Evolutionary conservation across 2,888 invertebrate genomes (phyloP).

Genomic region (Drosophila neotestacea): DNA sequence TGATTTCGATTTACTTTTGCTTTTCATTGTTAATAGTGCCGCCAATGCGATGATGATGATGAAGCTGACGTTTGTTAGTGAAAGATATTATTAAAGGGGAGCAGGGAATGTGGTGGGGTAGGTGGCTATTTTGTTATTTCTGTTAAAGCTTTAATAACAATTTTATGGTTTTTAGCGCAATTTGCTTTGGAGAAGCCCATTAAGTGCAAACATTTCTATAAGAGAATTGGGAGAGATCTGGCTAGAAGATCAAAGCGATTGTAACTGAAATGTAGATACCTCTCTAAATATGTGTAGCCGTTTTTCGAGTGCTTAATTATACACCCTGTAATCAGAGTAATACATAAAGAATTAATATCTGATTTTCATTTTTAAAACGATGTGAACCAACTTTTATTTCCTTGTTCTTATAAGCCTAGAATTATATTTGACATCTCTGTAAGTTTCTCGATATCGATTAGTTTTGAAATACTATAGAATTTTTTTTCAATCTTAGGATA

Average conservation of each 20-base stretch:
- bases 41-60: conserved; percentile 64
- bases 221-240: conserved; percentile 18
- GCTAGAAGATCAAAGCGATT: conserved; percentile 23
- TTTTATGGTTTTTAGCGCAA: conserved; percentile 74
- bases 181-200: conserved; percentile 44
- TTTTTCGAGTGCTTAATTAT: not conserved
- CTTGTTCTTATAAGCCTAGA: too few relatives aligned
- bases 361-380: too few relatives aligned
- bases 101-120: not conserved
- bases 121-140: conserved; percentile 35
- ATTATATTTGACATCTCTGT: too few relatives aligned
- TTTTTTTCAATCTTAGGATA: too few relatives aligned
- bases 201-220: conserved; percentile 34
- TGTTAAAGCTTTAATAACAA: conserved; percentile 68
- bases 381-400: too few relatives aligned
- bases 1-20: conserved; percentile 80
- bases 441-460: too few relatives aligned
- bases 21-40: conserved; percentile 75
- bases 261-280: conserved; percentile 4
- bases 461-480: too few relatives aligned
- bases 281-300: not conserved
- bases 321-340: not conserved
- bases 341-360: not conserved
- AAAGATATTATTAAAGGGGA: conserved; percentile 1
- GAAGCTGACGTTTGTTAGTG: conserved; percentile 12